Evolutionary conservation across 2,797 vertebrate genomes (phyloP).

Genomic region (Pangasius djambal): DNA sequence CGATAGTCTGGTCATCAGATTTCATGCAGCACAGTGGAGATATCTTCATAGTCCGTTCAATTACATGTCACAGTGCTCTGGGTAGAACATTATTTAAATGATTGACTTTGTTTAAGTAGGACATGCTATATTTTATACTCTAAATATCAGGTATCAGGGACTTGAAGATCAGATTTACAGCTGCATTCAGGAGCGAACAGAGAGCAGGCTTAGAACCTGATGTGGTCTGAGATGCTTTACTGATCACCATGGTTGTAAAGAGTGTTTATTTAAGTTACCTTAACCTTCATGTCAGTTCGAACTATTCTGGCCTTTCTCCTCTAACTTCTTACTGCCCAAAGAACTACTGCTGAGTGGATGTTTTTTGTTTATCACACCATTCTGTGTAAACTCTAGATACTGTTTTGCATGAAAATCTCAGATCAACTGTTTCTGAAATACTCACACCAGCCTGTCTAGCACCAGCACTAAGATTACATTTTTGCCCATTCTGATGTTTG

Average conservation of each 20-base stretch:
- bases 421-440: neutral
- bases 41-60: neutral
- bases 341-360: neutral
- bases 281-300: neutral
- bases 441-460: neutral
- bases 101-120: neutral
- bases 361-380: neutral
- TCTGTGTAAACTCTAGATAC: neutral
- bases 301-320: neutral
- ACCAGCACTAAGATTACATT: neutral
- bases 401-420: neutral
- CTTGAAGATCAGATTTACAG: neutral
- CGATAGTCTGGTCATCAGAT: neutral
- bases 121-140: neutral
- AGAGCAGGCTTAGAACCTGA: neutral
- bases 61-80: neutral
- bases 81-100: neutral
- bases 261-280: neutral
- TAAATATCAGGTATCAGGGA: neutral
- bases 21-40: neutral
- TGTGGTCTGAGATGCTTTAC: neutral
- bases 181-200: neutral
- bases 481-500: too few relatives aligned
- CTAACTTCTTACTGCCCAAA: neutral
- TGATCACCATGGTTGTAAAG: neutral